Percentiles rank a stretch among this genome's conserved stretches.
Conservation (phyloP, 2,113 vertebrate genomes). For the Aptenodytes patagonicus region DNA sequence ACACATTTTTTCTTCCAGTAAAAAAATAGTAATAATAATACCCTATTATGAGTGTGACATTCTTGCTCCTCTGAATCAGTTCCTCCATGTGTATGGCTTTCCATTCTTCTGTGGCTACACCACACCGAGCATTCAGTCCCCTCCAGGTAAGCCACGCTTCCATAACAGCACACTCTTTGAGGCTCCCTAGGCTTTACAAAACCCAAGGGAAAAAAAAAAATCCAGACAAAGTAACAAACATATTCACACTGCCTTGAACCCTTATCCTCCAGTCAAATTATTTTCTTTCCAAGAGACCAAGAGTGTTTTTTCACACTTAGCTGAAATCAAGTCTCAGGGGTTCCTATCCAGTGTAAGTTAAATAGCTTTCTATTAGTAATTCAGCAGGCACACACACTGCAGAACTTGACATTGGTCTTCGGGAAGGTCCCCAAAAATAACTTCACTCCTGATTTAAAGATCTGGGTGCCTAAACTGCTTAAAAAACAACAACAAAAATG, state of each 20-base stretch:
- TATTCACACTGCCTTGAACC: neutral
- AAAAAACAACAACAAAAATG: neutral
- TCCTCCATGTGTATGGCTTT: fast-evolving
- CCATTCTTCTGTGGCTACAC: neutral
- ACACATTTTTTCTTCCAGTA: neutral
- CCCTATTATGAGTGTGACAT: neutral
- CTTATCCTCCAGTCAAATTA: neutral
- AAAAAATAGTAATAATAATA: no score
- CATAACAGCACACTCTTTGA: neutral
- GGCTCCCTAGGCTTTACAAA: neutral
- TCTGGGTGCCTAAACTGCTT: neutral
- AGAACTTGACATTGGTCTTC: neutral
- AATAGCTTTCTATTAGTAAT: neutral
- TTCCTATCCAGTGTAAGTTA: neutral
- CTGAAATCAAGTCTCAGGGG: neutral
- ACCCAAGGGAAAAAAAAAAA: neutral
- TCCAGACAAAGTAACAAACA: neutral
- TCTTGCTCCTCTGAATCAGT: neutral
- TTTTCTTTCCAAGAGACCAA: neutral
- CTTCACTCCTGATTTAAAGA: neutral
- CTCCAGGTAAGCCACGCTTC: neutral
- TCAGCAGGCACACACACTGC: neutral
- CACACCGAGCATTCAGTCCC: neutral
- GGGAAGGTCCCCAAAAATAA: neutral
- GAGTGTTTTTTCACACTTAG: neutral